phyloP scores from a whole-genome alignment of 2,888 invertebrate species.

The Melieria picta region DNA sequence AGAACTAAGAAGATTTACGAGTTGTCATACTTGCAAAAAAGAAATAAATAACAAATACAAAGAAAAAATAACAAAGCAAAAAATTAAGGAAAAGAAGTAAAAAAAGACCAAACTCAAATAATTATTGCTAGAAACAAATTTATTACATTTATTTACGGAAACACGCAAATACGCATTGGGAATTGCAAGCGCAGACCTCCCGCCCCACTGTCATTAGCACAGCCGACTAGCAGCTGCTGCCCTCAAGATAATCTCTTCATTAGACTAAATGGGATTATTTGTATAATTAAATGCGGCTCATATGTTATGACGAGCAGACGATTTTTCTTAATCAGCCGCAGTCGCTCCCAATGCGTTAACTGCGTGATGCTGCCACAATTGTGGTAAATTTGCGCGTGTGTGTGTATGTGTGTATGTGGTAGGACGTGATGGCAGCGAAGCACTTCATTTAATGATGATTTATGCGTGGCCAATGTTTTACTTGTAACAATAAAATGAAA shows the following conservation, averaged over 20 bases:
- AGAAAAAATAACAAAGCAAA: background rate
- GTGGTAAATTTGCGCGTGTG: background rate
- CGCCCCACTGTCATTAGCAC: background rate
- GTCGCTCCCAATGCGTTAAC: background rate
- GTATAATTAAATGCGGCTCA: slow-evolving; percentile 1
- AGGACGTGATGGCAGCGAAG: background rate
- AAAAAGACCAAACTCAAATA: background rate
- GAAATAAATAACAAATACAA: background rate
- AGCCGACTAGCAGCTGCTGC: background rate
- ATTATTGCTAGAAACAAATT: background rate
- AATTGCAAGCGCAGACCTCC: background rate
- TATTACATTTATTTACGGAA: too few species aligned
- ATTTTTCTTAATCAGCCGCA: too few species aligned
- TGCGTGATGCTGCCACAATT: background rate
- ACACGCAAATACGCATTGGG: too few species aligned
- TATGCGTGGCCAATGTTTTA: slow-evolving; percentile 8
- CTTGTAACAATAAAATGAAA: too few species aligned
- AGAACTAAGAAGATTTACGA: slow-evolving; percentile 1
- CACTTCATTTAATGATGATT: slow-evolving; percentile 26
- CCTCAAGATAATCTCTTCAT: slow-evolving; percentile 11
- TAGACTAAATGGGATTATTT: slow-evolving; percentile 20
- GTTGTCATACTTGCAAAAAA: background rate
- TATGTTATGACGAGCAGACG: too few species aligned
- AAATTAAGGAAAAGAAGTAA: background rate
- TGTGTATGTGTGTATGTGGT: background rate